Percentiles rank a stretch among this genome's conserved stretches.
Conservation (phyloP, 2,888 invertebrate genomes). For the Acrobasis repandana region DNA sequence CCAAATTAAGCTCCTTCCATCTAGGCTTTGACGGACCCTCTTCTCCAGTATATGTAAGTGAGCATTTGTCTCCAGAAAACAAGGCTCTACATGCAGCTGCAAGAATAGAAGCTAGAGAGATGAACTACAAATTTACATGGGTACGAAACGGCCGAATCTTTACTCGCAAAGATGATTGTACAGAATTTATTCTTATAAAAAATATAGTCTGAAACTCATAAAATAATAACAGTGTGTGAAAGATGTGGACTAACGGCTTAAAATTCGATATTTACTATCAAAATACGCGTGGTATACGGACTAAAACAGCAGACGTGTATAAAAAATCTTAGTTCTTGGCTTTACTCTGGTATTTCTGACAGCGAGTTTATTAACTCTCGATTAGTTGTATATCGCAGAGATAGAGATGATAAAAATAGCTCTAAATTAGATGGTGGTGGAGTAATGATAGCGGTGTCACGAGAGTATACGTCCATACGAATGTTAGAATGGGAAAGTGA, state of each 20-base stretch:
- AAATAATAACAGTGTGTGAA: not conserved
- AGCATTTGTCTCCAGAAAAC: constrained; percentile 26
- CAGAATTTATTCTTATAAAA: not conserved
- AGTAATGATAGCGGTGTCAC: not conserved
- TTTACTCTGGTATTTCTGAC: not conserved
- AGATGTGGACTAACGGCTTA: not conserved
- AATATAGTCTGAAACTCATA: not conserved
- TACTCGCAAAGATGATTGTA: constrained; percentile 24
- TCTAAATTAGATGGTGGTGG: not conserved
- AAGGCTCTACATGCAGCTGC: constrained; percentile 27
- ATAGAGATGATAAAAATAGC: not conserved
- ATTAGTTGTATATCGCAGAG: not conserved
- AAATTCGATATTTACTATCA: not conserved
- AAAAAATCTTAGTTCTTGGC: not conserved
- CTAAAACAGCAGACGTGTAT: not conserved
- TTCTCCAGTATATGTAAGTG: constrained; percentile 20
- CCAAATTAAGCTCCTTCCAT: constrained; percentile 23
- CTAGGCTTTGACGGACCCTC: constrained; percentile 18
- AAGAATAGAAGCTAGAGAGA: constrained; percentile 24
- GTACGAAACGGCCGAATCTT: constrained; percentile 26
- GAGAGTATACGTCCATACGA: not conserved
- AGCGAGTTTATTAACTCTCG: not conserved
- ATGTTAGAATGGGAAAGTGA: not conserved
- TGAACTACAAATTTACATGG: constrained; percentile 26
- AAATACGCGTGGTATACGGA: not conserved